Conservation (phyloP, 2,888 invertebrate genomes). For the Xestobium rufovillosum region DNA sequence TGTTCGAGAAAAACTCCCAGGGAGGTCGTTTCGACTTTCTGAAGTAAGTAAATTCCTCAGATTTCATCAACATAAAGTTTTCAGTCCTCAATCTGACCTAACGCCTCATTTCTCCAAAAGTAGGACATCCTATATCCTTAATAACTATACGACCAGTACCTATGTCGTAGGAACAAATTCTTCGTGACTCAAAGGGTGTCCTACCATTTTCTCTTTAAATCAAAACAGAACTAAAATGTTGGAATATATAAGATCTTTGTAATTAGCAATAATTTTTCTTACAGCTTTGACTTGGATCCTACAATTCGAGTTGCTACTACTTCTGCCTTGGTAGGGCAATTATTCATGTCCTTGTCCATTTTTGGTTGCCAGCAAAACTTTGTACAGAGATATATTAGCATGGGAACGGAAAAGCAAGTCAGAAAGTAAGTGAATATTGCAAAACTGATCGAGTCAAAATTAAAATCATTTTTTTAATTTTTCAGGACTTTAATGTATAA, state of each 20-base stretch:
- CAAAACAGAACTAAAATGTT: too few species aligned
- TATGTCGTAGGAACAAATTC: too few species aligned
- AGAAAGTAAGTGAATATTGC: constrained; percentile 49
- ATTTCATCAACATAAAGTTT: too few species aligned
- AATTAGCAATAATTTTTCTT: constrained; percentile 33
- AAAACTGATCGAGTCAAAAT: too few species aligned
- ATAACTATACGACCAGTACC: too few species aligned
- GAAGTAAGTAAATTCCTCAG: constrained; percentile 70
- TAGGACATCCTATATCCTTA: too few species aligned
- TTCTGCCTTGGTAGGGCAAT: constrained; percentile 72
- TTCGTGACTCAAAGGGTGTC: too few species aligned
- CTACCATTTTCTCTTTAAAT: too few species aligned
- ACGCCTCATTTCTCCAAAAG: too few species aligned
- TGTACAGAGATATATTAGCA: constrained; percentile 79
- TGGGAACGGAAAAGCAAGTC: constrained; percentile 61
- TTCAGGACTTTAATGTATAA: constrained; percentile 68
- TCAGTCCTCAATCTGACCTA: too few species aligned
- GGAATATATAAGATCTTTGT: too few species aligned
- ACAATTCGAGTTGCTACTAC: constrained; percentile 69
- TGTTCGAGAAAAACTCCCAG: constrained; percentile 59
- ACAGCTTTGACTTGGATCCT: constrained; percentile 62
- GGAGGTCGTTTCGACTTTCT: constrained; percentile 72
- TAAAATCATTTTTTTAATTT: too few species aligned
- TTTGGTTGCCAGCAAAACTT: constrained; percentile 87
- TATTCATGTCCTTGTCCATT: constrained; percentile 82